Conservation (phyloP, 2,113 vertebrate species). For the Ciconia maguari region DNA sequence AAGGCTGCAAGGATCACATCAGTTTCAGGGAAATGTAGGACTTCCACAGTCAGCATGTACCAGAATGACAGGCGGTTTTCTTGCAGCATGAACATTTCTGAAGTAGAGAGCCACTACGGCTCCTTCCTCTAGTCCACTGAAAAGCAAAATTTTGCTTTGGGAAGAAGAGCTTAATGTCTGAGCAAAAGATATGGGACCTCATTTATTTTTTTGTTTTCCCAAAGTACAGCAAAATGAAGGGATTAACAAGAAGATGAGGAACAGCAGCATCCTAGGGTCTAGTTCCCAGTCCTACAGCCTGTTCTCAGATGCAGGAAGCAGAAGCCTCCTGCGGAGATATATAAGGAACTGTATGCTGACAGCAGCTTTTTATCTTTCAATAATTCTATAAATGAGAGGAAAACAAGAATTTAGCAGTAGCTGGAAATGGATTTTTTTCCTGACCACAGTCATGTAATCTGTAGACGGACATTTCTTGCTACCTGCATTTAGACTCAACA, state of each 20-base stretch:
- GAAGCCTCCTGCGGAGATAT: background rate
- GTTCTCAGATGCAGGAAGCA: background rate
- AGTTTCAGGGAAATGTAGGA: rapidly evolving
- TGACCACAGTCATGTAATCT: background rate
- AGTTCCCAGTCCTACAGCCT: background rate
- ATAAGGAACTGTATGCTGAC: background rate
- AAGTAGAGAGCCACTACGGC: background rate
- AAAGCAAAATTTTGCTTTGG: background rate
- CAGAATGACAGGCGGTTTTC: rapidly evolving
- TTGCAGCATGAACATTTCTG: background rate
- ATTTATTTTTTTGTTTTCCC: background rate
- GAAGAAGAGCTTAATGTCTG: background rate
- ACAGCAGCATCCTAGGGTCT: background rate
- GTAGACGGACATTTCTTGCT: background rate
- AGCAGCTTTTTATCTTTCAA: background rate
- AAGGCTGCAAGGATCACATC: background rate
- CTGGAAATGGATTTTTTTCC: background rate
- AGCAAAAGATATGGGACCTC: background rate
- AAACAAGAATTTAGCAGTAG: background rate
- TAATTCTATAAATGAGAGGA: background rate
- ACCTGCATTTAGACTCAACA: background rate
- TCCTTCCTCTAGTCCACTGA: background rate
- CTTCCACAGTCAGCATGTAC: background rate
- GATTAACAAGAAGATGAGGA: background rate
- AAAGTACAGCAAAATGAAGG: background rate